These are phyloP conservation scores for Scalopus aquaticus DNA, from an alignment of 2,113 vertebrate species.

Conservation along the genomic window DNA sequence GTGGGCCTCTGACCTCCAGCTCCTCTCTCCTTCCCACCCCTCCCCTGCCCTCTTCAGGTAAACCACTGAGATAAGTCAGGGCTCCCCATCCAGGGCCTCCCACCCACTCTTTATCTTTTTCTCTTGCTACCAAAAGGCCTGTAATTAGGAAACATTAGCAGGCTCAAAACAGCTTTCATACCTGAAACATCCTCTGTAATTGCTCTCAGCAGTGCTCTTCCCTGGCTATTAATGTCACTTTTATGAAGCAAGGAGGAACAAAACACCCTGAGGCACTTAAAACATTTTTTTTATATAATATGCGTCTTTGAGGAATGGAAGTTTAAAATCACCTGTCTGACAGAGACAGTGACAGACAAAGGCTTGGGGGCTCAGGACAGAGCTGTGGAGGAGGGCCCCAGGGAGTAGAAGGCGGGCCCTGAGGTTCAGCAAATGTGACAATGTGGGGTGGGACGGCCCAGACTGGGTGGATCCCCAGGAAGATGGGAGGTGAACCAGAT, in stretches of 20 bases:
- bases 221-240: slow-evolving; percentile 92
- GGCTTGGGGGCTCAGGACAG: neutral
- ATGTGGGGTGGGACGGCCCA: no score
- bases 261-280: slow-evolving; percentile 91
- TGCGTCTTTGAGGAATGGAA: slow-evolving; percentile 86
- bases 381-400: neutral
- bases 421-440: neutral
- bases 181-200: slow-evolving; percentile 90
- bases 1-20: neutral
- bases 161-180: slow-evolving; percentile 90
- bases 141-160: slow-evolving; percentile 92
- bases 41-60: slow-evolving; percentile 46
- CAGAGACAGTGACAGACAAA: slow-evolving; percentile 75
- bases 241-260: slow-evolving; percentile 91
- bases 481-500: neutral
- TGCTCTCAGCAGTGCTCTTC: slow-evolving; percentile 89
- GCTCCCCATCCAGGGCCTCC: slow-evolving; percentile 66
- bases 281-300: slow-evolving; percentile 89
- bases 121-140: slow-evolving; percentile 85
- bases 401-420: neutral
- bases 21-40: neutral
- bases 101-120: slow-evolving; percentile 79
- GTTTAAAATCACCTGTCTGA: slow-evolving; percentile 87
- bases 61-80: slow-evolving; percentile 27
- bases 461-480: neutral